Conservation (phyloP, 2,113 vertebrate genomes). For the Tenrec ecaudatus region DNA sequence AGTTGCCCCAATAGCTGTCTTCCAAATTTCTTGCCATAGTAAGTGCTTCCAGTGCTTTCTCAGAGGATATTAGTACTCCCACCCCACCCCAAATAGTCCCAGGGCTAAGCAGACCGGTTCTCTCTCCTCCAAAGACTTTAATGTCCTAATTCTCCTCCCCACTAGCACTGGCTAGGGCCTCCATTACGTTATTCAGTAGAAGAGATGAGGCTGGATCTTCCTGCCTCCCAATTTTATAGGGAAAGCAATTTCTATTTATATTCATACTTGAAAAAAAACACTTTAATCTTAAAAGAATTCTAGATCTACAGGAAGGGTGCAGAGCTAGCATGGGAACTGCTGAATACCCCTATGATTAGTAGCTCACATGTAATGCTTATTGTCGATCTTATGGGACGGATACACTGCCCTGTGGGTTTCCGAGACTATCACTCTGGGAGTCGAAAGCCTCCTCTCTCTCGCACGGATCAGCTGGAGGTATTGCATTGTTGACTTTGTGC, state of each 20-base stretch:
- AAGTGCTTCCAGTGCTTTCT: no score
- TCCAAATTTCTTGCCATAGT: no score
- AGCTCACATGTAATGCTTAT: not conserved
- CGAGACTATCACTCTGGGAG: no score
- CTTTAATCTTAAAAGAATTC: not conserved
- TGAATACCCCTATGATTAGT: not conserved
- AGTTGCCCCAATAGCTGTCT: no score
- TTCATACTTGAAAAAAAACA: not conserved
- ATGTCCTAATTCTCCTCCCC: not conserved
- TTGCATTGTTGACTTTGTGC: no score
- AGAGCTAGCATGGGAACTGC: not conserved
- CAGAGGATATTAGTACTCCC: no score
- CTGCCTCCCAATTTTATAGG: not conserved
- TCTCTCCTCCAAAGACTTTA: not conserved
- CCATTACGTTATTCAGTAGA: not conserved
- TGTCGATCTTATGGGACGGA: not conserved
- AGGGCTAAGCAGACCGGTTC: not conserved
- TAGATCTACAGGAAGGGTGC: not conserved
- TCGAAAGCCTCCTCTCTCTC: no score
- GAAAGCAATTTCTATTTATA: slow-evolving; percentile 10
- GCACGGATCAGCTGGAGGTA: no score
- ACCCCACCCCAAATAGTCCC: not conserved
- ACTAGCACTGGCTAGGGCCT: not conserved
- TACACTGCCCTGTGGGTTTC: no score
- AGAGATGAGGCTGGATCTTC: not conserved